Evolutionary conservation across 1,140 invertebrate genomes (phyloP).

Genomic region (Cephus cinctus): DNA sequence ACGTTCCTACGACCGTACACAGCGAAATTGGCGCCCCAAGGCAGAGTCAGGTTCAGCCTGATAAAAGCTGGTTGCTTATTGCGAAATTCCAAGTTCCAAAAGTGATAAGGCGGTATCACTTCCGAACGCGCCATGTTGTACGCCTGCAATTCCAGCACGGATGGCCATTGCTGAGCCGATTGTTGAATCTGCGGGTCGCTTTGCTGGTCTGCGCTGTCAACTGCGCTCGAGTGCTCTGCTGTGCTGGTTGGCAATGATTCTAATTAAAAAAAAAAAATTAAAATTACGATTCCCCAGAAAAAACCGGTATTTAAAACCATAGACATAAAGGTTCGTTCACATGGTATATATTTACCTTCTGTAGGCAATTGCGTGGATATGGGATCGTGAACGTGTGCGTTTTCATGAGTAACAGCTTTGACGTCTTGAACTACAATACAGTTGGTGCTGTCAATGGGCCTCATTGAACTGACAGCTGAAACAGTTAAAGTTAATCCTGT

Average conservation of each 20-base stretch:
- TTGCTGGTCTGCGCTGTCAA: slow-evolving; percentile 54
- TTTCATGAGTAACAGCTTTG: slow-evolving; percentile 80
- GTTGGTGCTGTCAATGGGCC: slow-evolving; percentile 79
- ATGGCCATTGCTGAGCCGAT: slow-evolving; percentile 75
- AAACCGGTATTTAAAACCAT: neutral
- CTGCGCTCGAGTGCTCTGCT: slow-evolving; percentile 63
- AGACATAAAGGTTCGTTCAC: neutral
- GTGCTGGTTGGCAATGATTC: slow-evolving; percentile 70
- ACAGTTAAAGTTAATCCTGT: slow-evolving; percentile 35
- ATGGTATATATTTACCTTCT: slow-evolving; percentile 60
- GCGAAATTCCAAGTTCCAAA: slow-evolving; percentile 88
- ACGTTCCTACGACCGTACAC: slow-evolving; percentile 90
- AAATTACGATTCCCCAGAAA: neutral
- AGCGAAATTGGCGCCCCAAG: slow-evolving; percentile 88
- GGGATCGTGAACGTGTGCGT: slow-evolving; percentile 69
- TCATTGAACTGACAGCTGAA: slow-evolving; percentile 84
- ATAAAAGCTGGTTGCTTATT: slow-evolving; percentile 87
- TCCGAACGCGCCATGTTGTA: slow-evolving; percentile 79
- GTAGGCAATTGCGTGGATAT: slow-evolving; percentile 73
- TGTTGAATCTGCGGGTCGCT: slow-evolving; percentile 63
- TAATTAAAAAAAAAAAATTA: slow-evolving; percentile 36
- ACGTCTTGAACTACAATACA: slow-evolving; percentile 88
- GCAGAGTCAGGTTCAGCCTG: slow-evolving; percentile 85
- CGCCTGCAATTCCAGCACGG: slow-evolving; percentile 76
- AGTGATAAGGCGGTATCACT: slow-evolving; percentile 82